phyloP scores from a whole-genome alignment of 1,140 invertebrate genomes.

The Macrobrachium nipponense region DNA sequence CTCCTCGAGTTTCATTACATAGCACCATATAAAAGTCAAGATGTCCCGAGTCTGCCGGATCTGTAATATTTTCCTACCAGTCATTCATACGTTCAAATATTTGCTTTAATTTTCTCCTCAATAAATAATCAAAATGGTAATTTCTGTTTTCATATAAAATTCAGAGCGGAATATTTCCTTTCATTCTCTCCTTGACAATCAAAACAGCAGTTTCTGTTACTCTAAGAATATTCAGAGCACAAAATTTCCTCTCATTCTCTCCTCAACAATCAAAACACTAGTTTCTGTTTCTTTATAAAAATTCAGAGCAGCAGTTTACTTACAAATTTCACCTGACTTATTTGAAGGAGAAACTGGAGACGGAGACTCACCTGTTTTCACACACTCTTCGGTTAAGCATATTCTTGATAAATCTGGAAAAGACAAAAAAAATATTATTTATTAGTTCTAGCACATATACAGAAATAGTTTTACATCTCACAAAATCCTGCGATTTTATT shows the following conservation, averaged over 20 bases:
- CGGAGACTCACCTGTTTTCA: slow-evolving; percentile 40
- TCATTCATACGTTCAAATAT: not conserved
- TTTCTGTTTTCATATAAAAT: too few species aligned
- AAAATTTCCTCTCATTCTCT: not conserved
- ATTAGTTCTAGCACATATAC: not conserved
- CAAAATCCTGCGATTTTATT: too few species aligned
- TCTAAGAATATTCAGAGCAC: too few species aligned
- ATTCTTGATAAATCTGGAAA: slow-evolving; percentile 49
- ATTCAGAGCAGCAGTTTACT: too few species aligned
- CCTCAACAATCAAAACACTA: not conserved
- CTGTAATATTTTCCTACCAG: not conserved
- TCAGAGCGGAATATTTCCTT: too few species aligned
- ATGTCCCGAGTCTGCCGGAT: not conserved
- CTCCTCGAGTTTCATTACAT: too few species aligned
- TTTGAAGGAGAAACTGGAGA: too few species aligned
- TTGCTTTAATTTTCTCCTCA: not conserved
- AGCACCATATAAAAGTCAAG: not conserved
- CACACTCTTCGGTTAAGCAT: slow-evolving; percentile 51
- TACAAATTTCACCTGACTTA: too few species aligned
- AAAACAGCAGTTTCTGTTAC: too few species aligned
- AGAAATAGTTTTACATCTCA: too few species aligned
- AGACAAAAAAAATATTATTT: slow-evolving; percentile 5
- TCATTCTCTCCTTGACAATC: too few species aligned
- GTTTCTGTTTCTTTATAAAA: too few species aligned
- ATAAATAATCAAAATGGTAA: not conserved